A percentile compares a stretch with the other conserved stretches of the same genome.
phyloP scores from a whole-genome alignment of 1,140 invertebrate species.

The Conopomorpha cramerella region DNA sequence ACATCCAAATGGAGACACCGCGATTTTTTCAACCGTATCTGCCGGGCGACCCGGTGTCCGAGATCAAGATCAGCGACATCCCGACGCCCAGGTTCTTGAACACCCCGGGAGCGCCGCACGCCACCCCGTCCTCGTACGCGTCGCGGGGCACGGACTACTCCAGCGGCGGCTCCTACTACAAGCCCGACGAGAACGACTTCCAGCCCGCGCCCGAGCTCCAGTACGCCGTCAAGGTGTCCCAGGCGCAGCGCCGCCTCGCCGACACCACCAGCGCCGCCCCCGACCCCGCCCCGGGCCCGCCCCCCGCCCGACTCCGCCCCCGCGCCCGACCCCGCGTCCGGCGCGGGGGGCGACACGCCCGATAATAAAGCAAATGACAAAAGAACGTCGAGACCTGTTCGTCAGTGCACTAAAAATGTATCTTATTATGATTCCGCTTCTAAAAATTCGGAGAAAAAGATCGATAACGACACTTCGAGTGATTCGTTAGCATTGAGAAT shows the following conservation, averaged over 20 bases:
- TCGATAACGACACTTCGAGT: no score
- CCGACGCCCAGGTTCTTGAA: slow-evolving; percentile 44
- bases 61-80: slow-evolving; percentile 50
- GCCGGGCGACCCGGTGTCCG: slow-evolving; percentile 40
- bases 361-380: slow-evolving; percentile 8
- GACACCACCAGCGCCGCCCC: no score
- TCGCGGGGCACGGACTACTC: slow-evolving; percentile 49
- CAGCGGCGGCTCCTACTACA: slow-evolving; percentile 51
- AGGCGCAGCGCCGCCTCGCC: no score
- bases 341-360: no score
- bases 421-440: no score
- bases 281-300: no score
- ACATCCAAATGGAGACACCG: slow-evolving; percentile 52
- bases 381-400: slow-evolving; percentile 18
- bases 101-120: slow-evolving; percentile 25
- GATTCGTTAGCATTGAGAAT: no score
- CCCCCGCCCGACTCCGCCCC: no score
- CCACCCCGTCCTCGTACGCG: slow-evolving; percentile 39
- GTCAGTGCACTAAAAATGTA: slow-evolving; percentile 45
- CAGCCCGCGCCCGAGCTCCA: no score
- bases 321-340: no score
- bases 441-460: no score
- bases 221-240: slow-evolving; percentile 19
- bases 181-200: slow-evolving; percentile 50
- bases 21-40: slow-evolving; percentile 38